phyloP scores from a whole-genome alignment of 2,888 invertebrate genomes.

The Pilophorus perplexus region DNA sequence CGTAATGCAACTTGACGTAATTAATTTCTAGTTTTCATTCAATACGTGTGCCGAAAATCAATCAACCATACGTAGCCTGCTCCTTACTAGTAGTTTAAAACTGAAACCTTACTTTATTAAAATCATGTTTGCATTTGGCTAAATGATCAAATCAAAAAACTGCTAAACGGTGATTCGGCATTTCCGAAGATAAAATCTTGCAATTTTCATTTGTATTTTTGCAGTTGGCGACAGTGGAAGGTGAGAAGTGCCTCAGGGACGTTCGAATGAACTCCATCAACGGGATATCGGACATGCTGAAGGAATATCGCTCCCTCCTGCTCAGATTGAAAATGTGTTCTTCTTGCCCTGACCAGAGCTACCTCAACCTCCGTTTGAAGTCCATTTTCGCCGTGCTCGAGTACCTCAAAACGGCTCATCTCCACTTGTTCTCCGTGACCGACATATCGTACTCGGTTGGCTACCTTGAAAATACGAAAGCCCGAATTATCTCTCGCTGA shows the following conservation, averaged over 20 bases:
- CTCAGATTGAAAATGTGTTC: slow-evolving; percentile 17
- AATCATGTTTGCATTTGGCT: too few species aligned
- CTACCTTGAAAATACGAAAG: slow-evolving; percentile 33
- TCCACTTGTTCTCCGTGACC: slow-evolving; percentile 23
- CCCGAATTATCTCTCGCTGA: slow-evolving; percentile 5
- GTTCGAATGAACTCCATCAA: slow-evolving; percentile 35
- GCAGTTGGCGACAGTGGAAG: slow-evolving; percentile 41
- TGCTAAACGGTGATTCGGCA: too few species aligned
- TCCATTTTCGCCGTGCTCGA: slow-evolving; percentile 18
- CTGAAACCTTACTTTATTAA: too few species aligned
- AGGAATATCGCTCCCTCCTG: slow-evolving; percentile 29
- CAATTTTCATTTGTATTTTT: not conserved
- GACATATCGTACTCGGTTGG: slow-evolving; percentile 32
- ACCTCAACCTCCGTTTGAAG: slow-evolving; percentile 25
- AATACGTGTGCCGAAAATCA: too few species aligned
- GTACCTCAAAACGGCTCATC: slow-evolving; percentile 40
- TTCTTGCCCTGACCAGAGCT: not conserved
- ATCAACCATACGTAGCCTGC: too few species aligned
- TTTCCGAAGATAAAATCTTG: slow-evolving; percentile 6
- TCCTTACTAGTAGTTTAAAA: too few species aligned
- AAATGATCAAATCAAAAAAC: too few species aligned
- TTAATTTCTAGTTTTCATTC: too few species aligned
- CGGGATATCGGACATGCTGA: slow-evolving; percentile 41
- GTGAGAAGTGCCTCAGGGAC: slow-evolving; percentile 43
- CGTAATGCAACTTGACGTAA: too few species aligned